Evolutionary conservation across 2,113 vertebrate genomes (phyloP), one percentile per base, ranked within the genome.

Genomic region (Cyprinus carpio): DNA sequence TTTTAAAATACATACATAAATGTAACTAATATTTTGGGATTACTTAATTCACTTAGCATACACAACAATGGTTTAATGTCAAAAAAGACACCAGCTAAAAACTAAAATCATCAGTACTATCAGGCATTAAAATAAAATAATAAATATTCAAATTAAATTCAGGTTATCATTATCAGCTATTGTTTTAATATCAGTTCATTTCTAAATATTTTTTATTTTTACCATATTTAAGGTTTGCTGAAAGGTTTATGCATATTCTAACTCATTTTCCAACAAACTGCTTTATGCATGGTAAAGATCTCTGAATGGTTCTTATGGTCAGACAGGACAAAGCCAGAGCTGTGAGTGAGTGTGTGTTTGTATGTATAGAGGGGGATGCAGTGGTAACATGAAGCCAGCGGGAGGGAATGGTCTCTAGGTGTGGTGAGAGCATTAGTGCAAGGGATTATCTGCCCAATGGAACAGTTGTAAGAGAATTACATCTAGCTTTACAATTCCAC

Each of bases 401-500:
- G 91, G 90, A 89, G 54, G 78, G 82, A 51, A 86, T 82, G 87
- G 84, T 79, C 65, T 82, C 88, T 86, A 86, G 89, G 87, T 87
- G 86, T 85, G 83, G 85, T 27, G 74, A 85, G 37, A 80, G 75
- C 90, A 92, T 94, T 93, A 93, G 93, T 93, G 92, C 91, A 92
- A 92, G 89, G 93, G 93, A 95, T 95, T 94, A 95, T 90, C 90
- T 87, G 92, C 86, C 90, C 91, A 90, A 92, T 93, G 91, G 92
- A 92, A 92, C 92, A 94, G 93, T 92, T 94, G 92, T 94, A 92
- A 93, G 91, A 91, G 92, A 91, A 94, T 94, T 94, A 95, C 93
- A 95, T 93, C 93, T 93, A 83, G 92, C 93, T 94, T 94, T 93
- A 94, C 93, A 93, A 94, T 93, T 91, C 92, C 92, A 85, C 91